Evolutionary conservation across 2,888 invertebrate species (phyloP), one percentile per base, ranked within the genome.

Genomic region (Prionchulus punctatus): DNA sequence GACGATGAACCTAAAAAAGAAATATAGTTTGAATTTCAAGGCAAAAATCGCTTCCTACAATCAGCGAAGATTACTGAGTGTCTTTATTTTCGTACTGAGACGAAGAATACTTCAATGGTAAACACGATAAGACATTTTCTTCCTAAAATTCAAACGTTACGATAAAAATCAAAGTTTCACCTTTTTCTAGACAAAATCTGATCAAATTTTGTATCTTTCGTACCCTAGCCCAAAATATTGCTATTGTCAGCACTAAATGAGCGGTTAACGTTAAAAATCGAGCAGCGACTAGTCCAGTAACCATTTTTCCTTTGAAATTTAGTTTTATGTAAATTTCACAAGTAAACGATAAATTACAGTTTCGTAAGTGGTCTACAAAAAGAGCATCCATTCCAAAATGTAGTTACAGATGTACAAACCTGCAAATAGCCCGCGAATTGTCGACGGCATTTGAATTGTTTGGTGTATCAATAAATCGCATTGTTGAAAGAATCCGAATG

Each of bases 211-310:
- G 23, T 23, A 23, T 21, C 7, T 18, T 23, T 45, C 74, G 78
- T 79, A 73, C 76, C 76, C 77, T 77, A 70, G 78, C 77, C 80
- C 82, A 83, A 77, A 84, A 72, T 63, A 84, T 75, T 58, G 81
- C 78, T 57, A 81, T 76, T 53, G 80, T 75, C 62, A 84, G 78
- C 58, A 80, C 79, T 55, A 84, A 75, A 72, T 85, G 84, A 54
- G 82, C 81, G 59, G 81, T 73, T 53, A 84, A 75, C 59, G 80
- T 79, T 61, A 84, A 72, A 73, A 84, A 85, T 63, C 83, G 77
- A 56, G 82, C 80, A 61, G 84, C 82, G 62, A 75, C 67, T 18
- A 75, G 62, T 45, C 73, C 73, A 30, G 67, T 51, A 2, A 62
- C 36, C 30, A 25, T 27, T 50, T n/a, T n/a, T n/a, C n/a, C n/a